Percentiles rank a stretch among this genome's conserved stretches.
Conservation (phyloP, 2,888 invertebrate genomes). For the Thymelicus lineola region DNA sequence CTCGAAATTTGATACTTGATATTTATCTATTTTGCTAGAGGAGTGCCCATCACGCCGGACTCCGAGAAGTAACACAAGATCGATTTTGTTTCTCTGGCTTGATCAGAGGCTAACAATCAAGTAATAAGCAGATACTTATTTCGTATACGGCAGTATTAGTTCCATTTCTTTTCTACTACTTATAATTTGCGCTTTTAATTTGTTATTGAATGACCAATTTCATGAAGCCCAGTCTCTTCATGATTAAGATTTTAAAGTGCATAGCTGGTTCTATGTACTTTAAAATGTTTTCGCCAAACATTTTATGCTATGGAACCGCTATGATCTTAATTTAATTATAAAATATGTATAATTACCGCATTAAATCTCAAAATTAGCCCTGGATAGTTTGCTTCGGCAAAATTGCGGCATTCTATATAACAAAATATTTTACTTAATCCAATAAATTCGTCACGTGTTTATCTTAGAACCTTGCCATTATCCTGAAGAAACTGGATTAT, state of each 20-base stretch:
- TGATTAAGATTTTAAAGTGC: not conserved
- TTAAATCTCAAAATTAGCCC: too few species aligned
- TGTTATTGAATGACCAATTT: not conserved
- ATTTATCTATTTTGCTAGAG: conserved; percentile 22
- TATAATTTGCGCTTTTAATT: conserved; percentile 1
- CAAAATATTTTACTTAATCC: too few species aligned
- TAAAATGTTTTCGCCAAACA: too few species aligned
- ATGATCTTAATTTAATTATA: too few species aligned
- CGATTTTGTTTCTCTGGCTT: too few species aligned
- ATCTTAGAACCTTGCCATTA: not conserved
- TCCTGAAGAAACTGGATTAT: not conserved
- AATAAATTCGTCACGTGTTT: too few species aligned
- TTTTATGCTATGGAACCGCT: too few species aligned
- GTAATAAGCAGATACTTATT: not conserved
- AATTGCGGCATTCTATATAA: too few species aligned
- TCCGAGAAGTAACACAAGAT: too few species aligned
- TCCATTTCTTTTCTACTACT: not conserved
- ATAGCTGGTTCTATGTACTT: not conserved
- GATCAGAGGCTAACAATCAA: too few species aligned
- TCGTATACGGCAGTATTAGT: conserved; percentile 6
- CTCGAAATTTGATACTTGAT: conserved; percentile 52
- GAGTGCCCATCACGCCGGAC: not conserved
- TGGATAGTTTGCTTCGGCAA: too few species aligned
- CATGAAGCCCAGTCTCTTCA: not conserved
- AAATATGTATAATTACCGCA: too few species aligned